These are phyloP conservation scores for Lymantria monacha DNA, from an alignment of 2,888 invertebrate species.

Conservation along the genomic window DNA sequence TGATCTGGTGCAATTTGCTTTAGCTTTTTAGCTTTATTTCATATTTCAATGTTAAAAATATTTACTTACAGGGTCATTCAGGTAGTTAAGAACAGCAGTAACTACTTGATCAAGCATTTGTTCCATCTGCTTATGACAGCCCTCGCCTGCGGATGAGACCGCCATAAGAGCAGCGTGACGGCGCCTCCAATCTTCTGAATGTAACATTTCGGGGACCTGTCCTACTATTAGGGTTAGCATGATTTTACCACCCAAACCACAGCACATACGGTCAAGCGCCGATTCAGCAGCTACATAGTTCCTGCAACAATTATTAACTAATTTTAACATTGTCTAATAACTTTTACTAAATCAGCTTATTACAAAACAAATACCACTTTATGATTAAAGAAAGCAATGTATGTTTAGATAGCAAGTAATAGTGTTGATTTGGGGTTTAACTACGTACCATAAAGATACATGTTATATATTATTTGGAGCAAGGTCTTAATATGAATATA, in stretches of 20 bases:
- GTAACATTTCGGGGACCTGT: slow-evolving; percentile 93
- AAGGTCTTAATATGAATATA: no score
- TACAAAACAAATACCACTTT: not conserved
- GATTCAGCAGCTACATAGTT: slow-evolving; percentile 98
- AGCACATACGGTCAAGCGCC: slow-evolving; percentile 97
- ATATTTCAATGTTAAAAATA: not conserved
- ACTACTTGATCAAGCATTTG: slow-evolving; percentile 95
- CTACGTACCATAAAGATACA: no score
- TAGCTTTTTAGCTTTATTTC: no score
- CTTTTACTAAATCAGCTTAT: not conserved
- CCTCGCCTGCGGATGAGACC: slow-evolving; percentile 98
- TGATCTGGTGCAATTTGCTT: no score
- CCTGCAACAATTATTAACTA: slow-evolving; percentile 67
- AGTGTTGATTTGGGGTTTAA: no score
- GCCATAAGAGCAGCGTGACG: slow-evolving; percentile 99
- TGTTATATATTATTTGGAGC: no score
- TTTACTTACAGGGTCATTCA: slow-evolving; percentile 89
- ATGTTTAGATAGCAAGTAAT: no score
- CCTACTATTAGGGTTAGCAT: slow-evolving; percentile 94
- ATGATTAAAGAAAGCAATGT: no score
- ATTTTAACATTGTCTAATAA: not conserved
- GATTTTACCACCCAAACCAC: slow-evolving; percentile 95
- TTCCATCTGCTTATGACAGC: slow-evolving; percentile 99
- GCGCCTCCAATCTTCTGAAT: slow-evolving; percentile 91
- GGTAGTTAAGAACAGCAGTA: slow-evolving; percentile 92